A percentile compares a stretch with the other conserved stretches of the same genome.
Conservation (phyloP, 1,140 invertebrate genomes). For the Eubasilissa regina region DNA sequence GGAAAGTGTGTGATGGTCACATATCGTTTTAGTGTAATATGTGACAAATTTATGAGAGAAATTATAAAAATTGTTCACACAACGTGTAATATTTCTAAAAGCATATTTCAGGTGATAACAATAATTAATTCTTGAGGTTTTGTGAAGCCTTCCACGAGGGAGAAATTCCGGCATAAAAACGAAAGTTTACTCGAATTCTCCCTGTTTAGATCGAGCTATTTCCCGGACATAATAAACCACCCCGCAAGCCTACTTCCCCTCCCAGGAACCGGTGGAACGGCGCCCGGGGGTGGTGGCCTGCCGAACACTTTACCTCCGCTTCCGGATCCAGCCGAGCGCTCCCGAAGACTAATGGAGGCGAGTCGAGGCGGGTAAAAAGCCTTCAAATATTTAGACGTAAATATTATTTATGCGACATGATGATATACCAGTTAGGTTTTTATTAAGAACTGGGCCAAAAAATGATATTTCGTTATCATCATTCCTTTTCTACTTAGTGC, state of each 20-base stretch:
- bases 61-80: not conserved
- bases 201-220: slow-evolving; percentile 28
- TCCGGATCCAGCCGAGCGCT: slow-evolving; percentile 18
- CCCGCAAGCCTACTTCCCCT: slow-evolving; percentile 10
- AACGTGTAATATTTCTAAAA: slow-evolving; percentile 1
- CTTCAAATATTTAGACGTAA: slow-evolving; percentile 29
- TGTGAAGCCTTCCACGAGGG: not conserved
- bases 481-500: too few relatives aligned
- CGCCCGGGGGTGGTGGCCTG: not conserved
- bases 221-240: slow-evolving; percentile 32
- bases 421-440: not conserved
- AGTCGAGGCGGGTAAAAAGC: slow-evolving; percentile 17
- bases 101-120: not conserved
- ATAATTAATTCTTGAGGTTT: slow-evolving; percentile 6
- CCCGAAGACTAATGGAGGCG: not conserved
- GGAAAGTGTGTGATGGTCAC: too few relatives aligned
- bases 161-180: slow-evolving; percentile 14
- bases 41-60: too few relatives aligned
- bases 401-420: slow-evolving; percentile 7
- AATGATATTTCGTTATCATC: not conserved
- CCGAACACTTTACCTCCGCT: slow-evolving; percentile 28
- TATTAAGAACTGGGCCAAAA: not conserved
- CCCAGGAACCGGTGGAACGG: not conserved
- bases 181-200: slow-evolving; percentile 26
- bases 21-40: too few relatives aligned